Base-by-base conservation (phyloP, 2,797 vertebrate genomes). In the Telmatherina bonti region DNA sequence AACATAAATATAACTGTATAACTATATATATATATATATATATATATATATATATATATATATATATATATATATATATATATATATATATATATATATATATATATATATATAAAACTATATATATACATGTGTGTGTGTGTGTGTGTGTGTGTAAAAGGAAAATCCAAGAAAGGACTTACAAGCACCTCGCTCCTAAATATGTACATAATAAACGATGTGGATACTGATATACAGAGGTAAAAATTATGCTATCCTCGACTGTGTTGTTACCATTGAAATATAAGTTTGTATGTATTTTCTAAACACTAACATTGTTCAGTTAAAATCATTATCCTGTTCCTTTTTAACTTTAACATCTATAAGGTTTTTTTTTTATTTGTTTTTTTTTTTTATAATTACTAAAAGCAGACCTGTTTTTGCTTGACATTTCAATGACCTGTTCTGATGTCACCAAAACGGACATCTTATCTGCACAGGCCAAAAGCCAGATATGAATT, bases 351-450 rank as follows among this genome's bases (percentile, higher is more conserved):
- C 16, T 16, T 41, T 18, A 18, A 41, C 38, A 41, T 0, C 38
- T 41, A 26, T 2, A 52, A 52, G 22, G 2, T 49, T 7, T 31
- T 31, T 31, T 31, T 31, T 7, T 31, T 4, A 4, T 31, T 31
- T 31, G 4, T 7, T 31, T 31, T 31, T 31, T 31, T 7, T 31
- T 7, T 31, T 31, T 31, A 4, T 31, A 7, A 52, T 7, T 52
- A 12, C 13, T 26, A 13, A 29, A 10, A 1, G 35, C 30, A 58
- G 13, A 56, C 12, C 22, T 22, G 62, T 54, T 66, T 61, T 15
- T 30, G 41, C 0, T 0, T 59, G 38, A 82, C 78, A 62, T 76
- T 56, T 82, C 45, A 30, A 35, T 85, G 80, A 79, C 71, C 75
- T 60, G 18, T 49, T 41, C 29, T 55, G 41, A 52, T 63, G 57